Evolutionary conservation across 2,797 vertebrate species (phyloP).

Genomic region (Anabas testudineus): DNA sequence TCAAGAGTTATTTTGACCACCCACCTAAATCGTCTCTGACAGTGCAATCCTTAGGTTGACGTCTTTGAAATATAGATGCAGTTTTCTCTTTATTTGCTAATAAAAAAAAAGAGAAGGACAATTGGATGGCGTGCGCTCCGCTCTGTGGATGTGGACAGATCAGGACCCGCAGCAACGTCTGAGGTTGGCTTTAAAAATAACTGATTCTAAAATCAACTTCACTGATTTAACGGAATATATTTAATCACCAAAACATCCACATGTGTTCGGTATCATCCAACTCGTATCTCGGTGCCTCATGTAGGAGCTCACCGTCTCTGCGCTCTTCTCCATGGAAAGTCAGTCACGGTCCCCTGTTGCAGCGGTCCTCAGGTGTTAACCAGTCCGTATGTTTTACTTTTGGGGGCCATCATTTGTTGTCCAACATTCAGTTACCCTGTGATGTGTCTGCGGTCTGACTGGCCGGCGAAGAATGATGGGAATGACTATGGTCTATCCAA

Average conservation of each 20-base stretch:
- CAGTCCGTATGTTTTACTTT: constrained; percentile 28
- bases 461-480: constrained; percentile 46
- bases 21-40: constrained; percentile 35
- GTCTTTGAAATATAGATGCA: constrained; percentile 25
- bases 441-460: constrained; percentile 41
- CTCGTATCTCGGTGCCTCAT: constrained; percentile 53
- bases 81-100: not conserved
- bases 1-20: constrained; percentile 28
- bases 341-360: constrained; percentile 42
- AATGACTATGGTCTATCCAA: constrained; percentile 62
- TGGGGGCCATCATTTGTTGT: constrained; percentile 16
- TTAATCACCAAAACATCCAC: constrained; percentile 22
- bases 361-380: constrained; percentile 46
- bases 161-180: constrained; percentile 1
- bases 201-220: constrained; percentile 3
- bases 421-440: constrained; percentile 30
- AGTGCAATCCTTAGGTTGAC: constrained; percentile 20
- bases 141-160: constrained; percentile 30
- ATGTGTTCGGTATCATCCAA: constrained; percentile 45
- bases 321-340: constrained; percentile 45
- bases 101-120: too few relatives aligned
- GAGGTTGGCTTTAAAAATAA: constrained; percentile 1
- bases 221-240: not conserved
- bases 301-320: constrained; percentile 55
- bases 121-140: constrained; percentile 24